phyloP scores from a whole-genome alignment of 2,888 invertebrate species.

The Automeris io region DNA sequence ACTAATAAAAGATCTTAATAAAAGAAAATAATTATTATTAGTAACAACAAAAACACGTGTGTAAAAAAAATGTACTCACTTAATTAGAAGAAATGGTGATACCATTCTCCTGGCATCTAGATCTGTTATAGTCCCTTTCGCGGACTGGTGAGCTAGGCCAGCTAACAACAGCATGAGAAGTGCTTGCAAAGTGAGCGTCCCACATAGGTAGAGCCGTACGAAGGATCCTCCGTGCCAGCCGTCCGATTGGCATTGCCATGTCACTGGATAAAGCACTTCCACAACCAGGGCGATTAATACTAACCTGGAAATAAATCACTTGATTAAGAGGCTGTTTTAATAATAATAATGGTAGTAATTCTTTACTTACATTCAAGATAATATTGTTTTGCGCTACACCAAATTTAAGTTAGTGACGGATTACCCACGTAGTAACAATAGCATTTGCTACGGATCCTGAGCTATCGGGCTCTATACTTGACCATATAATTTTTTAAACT shows the following conservation, averaged over 20 bases:
- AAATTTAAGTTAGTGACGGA: too few relatives aligned
- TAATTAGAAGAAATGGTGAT: slow-evolving; percentile 82
- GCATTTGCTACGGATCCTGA: too few relatives aligned
- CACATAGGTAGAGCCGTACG: slow-evolving; percentile 84
- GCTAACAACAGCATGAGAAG: slow-evolving; percentile 80
- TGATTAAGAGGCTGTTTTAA: not conserved
- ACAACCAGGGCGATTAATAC: slow-evolving; percentile 80
- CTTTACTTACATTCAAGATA: too few relatives aligned
- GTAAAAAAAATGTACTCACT: slow-evolving; percentile 65
- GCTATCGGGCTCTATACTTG: too few relatives aligned
- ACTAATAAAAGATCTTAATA: too few relatives aligned
- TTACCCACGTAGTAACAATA: too few relatives aligned
- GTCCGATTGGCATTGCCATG: slow-evolving; percentile 82
- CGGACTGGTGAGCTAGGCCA: slow-evolving; percentile 82
- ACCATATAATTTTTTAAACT: too few relatives aligned
- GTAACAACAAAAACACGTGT: too few relatives aligned
- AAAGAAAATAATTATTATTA: too few relatives aligned
- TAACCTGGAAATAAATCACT: slow-evolving; percentile 69
- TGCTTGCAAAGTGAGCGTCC: slow-evolving; percentile 80
- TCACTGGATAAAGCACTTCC: slow-evolving; percentile 79
- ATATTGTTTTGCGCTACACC: too few relatives aligned
- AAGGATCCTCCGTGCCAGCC: slow-evolving; percentile 84
- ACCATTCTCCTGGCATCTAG: slow-evolving; percentile 82
- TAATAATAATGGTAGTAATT: too few relatives aligned
- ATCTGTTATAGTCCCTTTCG: slow-evolving; percentile 87